phyloP scores from a whole-genome alignment of 1,140 invertebrate genomes.

The Penaeus japonicus region DNA sequence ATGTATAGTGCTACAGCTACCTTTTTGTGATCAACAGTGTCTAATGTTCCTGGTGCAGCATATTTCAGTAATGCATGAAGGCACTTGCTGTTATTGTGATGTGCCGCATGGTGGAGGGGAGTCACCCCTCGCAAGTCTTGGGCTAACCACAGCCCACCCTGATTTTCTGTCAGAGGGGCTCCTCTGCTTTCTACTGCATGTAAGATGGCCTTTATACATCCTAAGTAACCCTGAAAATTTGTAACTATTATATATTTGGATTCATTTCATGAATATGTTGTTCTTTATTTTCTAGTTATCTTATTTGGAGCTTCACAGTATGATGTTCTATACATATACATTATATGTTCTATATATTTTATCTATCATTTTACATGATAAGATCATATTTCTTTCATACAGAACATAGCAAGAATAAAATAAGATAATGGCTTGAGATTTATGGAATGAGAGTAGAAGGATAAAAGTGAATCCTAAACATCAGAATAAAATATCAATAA shows the following conservation, averaged over 20 bases:
- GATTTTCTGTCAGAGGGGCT: background rate
- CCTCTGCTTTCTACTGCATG: conserved; percentile 42
- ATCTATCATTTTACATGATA: too few relatives aligned
- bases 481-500: too few relatives aligned
- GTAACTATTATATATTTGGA: background rate
- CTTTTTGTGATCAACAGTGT: conserved; percentile 49
- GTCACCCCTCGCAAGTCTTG: conserved; percentile 42
- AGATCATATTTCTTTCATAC: too few relatives aligned
- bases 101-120: conserved; percentile 41
- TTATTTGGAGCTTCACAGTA: background rate
- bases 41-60: conserved; percentile 36
- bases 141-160: conserved; percentile 39
- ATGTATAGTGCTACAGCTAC: background rate
- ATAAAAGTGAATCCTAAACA: too few relatives aligned
- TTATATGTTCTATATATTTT: too few relatives aligned
- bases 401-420: too few relatives aligned
- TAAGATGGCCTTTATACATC: conserved; percentile 36
- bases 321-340: too few relatives aligned
- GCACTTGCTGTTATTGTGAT: conserved; percentile 32
- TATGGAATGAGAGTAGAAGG: too few relatives aligned
- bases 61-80: conserved; percentile 43
- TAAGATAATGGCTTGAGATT: too few relatives aligned
- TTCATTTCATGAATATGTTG: background rate
- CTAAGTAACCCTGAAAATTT: conserved; percentile 22
- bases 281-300: too few relatives aligned